Percentiles rank a stretch among this genome's conserved stretches.
phyloP scores from a whole-genome alignment of 2,888 invertebrate species.

The Cylloceria caligata region DNA sequence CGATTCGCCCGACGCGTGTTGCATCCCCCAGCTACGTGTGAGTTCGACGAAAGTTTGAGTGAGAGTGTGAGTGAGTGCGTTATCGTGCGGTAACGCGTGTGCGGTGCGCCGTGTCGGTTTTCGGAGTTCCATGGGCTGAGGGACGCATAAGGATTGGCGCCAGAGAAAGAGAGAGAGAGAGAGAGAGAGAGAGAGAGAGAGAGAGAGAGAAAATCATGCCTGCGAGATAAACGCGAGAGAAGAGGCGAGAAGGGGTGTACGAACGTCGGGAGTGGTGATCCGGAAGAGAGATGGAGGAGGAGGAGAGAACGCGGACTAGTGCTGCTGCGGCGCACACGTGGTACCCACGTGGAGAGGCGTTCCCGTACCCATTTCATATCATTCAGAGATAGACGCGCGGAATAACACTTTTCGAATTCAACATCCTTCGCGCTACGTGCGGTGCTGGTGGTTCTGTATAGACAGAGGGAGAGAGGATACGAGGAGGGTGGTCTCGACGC shows the following conservation, averaged over 20 bases:
- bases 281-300: slow-evolving; percentile 71
- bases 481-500: slow-evolving; percentile 26
- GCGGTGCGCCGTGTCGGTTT: slow-evolving; percentile 44
- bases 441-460: slow-evolving; percentile 3
- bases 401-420: slow-evolving; percentile 85
- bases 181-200: not conserved
- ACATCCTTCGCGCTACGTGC: slow-evolving; percentile 80
- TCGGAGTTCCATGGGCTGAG: slow-evolving; percentile 32
- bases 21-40: slow-evolving; percentile 9
- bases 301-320: slow-evolving; percentile 57
- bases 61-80: slow-evolving; percentile 36
- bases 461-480: not conserved
- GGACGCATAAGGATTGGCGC: slow-evolving; percentile 63
- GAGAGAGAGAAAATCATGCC: slow-evolving; percentile 14
- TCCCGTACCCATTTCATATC: slow-evolving; percentile 82
- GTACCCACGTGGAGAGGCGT: slow-evolving; percentile 82
- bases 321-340: slow-evolving; percentile 80
- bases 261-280: slow-evolving; percentile 68
- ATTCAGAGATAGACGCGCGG: slow-evolving; percentile 85
- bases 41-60: slow-evolving; percentile 50
- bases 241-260: slow-evolving; percentile 35
- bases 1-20: slow-evolving; percentile 36
- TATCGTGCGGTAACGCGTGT: slow-evolving; percentile 59
- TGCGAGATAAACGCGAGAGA: slow-evolving; percentile 34
- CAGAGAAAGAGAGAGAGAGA: slow-evolving; percentile 44